Conservation (phyloP, 2,888 invertebrate genomes). For the Parnassius mnemosyne region DNA sequence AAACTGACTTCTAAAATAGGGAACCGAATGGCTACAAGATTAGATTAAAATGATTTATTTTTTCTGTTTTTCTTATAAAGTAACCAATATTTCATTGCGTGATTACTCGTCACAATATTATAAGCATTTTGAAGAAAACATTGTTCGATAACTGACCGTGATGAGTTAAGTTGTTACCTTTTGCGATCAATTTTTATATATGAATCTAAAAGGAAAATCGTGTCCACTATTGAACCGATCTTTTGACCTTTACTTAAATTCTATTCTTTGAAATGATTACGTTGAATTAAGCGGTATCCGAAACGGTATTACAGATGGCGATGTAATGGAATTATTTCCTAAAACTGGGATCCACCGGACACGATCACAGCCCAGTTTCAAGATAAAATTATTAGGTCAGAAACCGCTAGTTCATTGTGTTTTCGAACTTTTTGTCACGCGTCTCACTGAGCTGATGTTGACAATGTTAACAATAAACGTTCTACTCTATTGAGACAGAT, state of each 20-base stretch:
- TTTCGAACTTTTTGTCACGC: conserved; percentile 65
- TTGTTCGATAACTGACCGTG: too few species aligned
- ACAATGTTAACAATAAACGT: conserved; percentile 47
- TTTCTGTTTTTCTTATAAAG: too few species aligned
- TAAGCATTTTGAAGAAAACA: too few species aligned
- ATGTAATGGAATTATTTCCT: conserved; percentile 59
- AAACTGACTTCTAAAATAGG: too few species aligned
- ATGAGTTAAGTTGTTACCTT: too few species aligned
- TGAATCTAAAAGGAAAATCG: background rate
- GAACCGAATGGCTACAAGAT: too few species aligned
- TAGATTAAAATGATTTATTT: too few species aligned
- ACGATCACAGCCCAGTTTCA: conserved; percentile 69
- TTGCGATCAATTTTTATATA: too few species aligned
- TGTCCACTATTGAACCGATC: background rate
- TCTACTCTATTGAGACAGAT: conserved; percentile 68
- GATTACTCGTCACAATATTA: too few species aligned
- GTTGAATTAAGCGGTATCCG: conserved; percentile 59
- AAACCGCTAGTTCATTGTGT: conserved; percentile 62
- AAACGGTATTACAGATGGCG: conserved; percentile 63
- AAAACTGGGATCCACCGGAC: conserved; percentile 55
- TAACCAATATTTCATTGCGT: too few species aligned
- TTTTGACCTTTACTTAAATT: background rate
- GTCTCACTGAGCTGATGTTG: conserved; percentile 56
- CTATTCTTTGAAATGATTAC: background rate
- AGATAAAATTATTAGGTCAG: conserved; percentile 64